phyloP scores from a whole-genome alignment of 2,113 vertebrate genomes.

The Ellobius talpinus region DNA sequence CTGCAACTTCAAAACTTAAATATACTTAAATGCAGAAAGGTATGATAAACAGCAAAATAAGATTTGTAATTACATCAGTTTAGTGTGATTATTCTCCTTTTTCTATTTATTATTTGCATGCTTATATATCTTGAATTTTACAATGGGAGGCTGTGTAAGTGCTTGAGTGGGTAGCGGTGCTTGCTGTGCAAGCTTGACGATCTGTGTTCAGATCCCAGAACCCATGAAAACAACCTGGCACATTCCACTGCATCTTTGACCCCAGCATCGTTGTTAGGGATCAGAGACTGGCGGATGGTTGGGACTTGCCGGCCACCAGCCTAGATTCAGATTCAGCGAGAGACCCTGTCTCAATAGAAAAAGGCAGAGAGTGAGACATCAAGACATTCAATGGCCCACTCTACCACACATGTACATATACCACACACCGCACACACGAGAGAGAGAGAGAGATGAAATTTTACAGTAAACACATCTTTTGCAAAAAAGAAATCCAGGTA shows the following conservation, averaged over 20 bases:
- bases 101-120: neutral
- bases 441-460: neutral
- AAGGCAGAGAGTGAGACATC: neutral
- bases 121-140: slow-evolving; percentile 20
- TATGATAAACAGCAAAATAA: neutral
- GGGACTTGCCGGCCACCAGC: neutral
- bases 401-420: neutral
- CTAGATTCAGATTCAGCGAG: too few species aligned
- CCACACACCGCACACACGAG: neutral
- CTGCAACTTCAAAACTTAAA: slow-evolving; percentile 12
- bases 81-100: neutral
- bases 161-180: neutral
- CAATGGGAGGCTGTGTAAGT: neutral
- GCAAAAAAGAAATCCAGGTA: slow-evolving; percentile 19
- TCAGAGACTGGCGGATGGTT: neutral
- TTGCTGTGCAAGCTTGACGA: neutral
- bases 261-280: neutral
- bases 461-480: neutral
- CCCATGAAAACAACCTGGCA: neutral
- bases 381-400: neutral
- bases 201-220: neutral
- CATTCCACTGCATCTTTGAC: neutral
- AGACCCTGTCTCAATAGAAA: neutral
- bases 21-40: neutral
- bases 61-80: neutral